Conservation (phyloP, 1,140 invertebrate genomes). For the Euura lappo region DNA sequence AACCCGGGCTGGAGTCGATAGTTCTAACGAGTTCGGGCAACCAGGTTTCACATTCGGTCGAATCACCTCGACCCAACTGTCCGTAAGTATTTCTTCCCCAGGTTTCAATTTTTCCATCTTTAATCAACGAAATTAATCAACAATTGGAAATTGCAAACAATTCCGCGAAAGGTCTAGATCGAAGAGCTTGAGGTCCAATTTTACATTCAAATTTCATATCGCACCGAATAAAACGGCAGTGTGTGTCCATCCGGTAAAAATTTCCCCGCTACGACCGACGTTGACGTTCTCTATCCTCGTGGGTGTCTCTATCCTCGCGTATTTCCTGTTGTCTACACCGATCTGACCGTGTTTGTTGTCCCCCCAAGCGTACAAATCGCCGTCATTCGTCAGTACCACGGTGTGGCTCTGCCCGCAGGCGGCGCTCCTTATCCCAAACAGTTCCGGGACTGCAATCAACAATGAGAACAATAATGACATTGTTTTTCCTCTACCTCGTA, state of each 20-base stretch:
- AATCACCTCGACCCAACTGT: constrained; percentile 64
- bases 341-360: constrained; percentile 79
- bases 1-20: constrained; percentile 40
- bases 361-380: constrained; percentile 71
- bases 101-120: constrained; percentile 65
- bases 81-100: constrained; percentile 87
- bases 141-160: too few species aligned
- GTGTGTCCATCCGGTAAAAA: constrained; percentile 79
- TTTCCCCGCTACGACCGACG: constrained; percentile 46
- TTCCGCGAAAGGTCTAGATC: too few species aligned
- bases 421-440: constrained; percentile 63
- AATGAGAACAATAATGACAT: not conserved
- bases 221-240: constrained; percentile 64
- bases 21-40: constrained; percentile 34
- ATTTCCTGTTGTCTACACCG: constrained; percentile 58
- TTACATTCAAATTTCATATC: too few species aligned
- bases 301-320: constrained; percentile 61
- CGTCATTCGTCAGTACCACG: constrained; percentile 64
- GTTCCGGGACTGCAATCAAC: constrained; percentile 56
- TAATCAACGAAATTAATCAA: constrained; percentile 22
- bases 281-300: constrained; percentile 43
- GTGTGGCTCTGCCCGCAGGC: constrained; percentile 79
- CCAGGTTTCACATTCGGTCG: constrained; percentile 26
- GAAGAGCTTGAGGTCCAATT: too few species aligned
- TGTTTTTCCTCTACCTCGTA: constrained; percentile 20